Evolutionary conservation across 64 coral and sea anemone genomes (phyloP).

Genomic region (Actinia tenebrosa): DNA sequence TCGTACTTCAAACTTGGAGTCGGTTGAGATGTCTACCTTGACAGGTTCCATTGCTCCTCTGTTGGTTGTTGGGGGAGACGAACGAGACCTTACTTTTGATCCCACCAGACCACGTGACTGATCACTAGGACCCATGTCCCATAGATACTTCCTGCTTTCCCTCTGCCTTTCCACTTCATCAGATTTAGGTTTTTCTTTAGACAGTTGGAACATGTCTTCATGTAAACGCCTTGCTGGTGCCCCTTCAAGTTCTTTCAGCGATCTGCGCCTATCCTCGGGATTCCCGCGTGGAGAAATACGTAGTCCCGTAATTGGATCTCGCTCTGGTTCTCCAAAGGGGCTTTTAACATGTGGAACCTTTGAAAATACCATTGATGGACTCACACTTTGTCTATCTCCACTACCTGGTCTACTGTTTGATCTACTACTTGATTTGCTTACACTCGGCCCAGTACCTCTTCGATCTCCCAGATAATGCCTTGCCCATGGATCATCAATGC

Average conservation of each 20-base stretch:
- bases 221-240: conserved; percentile 12
- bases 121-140: conserved; percentile 11
- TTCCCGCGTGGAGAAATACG: neutral
- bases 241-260: neutral
- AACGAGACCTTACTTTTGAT: conserved; percentile 5
- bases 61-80: neutral
- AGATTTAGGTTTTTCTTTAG: conserved; percentile 6
- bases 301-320: no score
- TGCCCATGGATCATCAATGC: conserved; percentile 5
- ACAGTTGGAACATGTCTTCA: conserved; percentile 9
- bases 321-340: neutral
- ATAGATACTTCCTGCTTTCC: conserved; percentile 16
- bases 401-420: neutral
- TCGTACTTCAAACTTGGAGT: neutral
- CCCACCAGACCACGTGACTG: neutral
- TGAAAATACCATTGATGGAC: conserved; percentile 21
- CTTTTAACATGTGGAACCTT: conserved; percentile 23
- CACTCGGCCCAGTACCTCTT: neutral
- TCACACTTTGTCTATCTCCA: neutral
- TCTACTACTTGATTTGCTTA: neutral
- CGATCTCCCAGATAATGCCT: conserved; percentile 22
- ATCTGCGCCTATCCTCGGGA: neutral
- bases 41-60: neutral
- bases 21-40: conserved; percentile 5
- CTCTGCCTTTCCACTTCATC: neutral